Percentiles rank a stretch among this genome's conserved stretches.
These are phyloP conservation scores for Istiophorus platypterus DNA, from an alignment of 2,113 vertebrate species.

Conservation along the genomic window DNA sequence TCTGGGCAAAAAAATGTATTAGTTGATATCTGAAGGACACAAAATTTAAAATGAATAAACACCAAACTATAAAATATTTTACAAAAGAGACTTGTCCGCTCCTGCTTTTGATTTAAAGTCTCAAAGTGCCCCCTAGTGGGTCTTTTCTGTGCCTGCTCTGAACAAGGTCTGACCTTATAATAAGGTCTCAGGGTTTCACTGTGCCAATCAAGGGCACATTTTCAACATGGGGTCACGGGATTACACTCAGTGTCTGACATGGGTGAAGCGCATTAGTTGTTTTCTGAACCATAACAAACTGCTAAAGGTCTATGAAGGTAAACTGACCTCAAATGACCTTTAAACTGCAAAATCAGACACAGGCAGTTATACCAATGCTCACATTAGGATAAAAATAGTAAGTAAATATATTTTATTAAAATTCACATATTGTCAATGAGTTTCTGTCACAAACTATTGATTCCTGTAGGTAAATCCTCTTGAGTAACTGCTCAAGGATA, in stretches of 20 bases:
- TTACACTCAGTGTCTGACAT: slow-evolving; percentile 56
- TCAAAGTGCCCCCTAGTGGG: slow-evolving; percentile 83
- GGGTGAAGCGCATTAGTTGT: slow-evolving; percentile 53
- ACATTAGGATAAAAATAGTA: not conserved
- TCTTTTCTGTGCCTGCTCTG: slow-evolving; percentile 20
- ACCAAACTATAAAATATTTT: slow-evolving; percentile 18
- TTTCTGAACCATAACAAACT: slow-evolving; percentile 56
- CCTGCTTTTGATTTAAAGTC: slow-evolving; percentile 63
- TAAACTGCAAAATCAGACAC: not conserved
- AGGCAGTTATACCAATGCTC: not conserved
- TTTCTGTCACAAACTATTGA: not conserved
- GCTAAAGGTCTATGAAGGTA: slow-evolving; percentile 63
- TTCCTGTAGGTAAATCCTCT: not conserved
- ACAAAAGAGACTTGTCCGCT: not conserved
- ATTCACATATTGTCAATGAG: too few relatives aligned
- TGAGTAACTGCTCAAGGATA: not conserved
- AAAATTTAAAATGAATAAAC: slow-evolving; percentile 3
- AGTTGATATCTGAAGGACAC: not conserved
- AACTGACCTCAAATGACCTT: slow-evolving; percentile 38
- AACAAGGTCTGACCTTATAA: slow-evolving; percentile 45
- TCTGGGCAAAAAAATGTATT: not conserved
- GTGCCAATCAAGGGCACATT: slow-evolving; percentile 67
- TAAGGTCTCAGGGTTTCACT: slow-evolving; percentile 58
- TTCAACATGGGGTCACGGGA: slow-evolving; percentile 55
- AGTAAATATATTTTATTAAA: not conserved